Percentiles rank a stretch among this genome's conserved stretches.
Conservation (phyloP, 2,888 invertebrate species). For the Cremastobaeus sp. region DNA sequence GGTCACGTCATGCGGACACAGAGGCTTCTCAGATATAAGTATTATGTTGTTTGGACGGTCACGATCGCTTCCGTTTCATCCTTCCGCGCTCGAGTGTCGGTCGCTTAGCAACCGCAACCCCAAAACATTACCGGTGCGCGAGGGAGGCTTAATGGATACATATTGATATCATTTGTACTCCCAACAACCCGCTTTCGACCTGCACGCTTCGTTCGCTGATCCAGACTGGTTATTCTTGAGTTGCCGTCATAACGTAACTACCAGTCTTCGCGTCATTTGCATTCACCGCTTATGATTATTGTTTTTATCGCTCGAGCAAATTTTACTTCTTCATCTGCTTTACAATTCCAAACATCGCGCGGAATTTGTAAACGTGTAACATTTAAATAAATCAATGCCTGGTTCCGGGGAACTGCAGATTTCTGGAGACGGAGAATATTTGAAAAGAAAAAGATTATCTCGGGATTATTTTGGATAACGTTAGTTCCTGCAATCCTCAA, state of each 20-base stretch:
- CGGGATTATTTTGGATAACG: too few species aligned
- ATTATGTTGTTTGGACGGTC: slow-evolving; percentile 64
- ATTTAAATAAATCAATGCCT: too few species aligned
- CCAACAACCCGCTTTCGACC: slow-evolving; percentile 55
- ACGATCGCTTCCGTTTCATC: slow-evolving; percentile 70
- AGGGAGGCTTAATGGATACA: slow-evolving; percentile 72
- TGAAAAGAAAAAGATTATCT: too few species aligned
- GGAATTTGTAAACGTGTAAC: too few species aligned
- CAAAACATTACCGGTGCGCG: slow-evolving; percentile 59
- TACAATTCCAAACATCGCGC: neutral
- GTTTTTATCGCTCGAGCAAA: slow-evolving; percentile 5
- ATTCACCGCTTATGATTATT: slow-evolving; percentile 30
- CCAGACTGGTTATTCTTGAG: slow-evolving; percentile 56
- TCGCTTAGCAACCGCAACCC: slow-evolving; percentile 67
- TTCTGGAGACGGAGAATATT: too few species aligned
- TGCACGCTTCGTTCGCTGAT: slow-evolving; percentile 41
- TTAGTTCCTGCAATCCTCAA: too few species aligned
- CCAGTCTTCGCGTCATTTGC: slow-evolving; percentile 42
- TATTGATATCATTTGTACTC: slow-evolving; percentile 74
- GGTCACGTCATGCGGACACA: slow-evolving; percentile 38
- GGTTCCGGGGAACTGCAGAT: too few species aligned
- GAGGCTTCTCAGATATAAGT: slow-evolving; percentile 48
- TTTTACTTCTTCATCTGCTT: neutral
- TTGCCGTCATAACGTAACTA: slow-evolving; percentile 43
- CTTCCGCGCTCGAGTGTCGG: slow-evolving; percentile 60